A percentile compares a stretch with the other conserved stretches of the same genome.
These are phyloP conservation scores for Magallana ariakensis DNA, from an alignment of 1,140 invertebrate genomes.

Conservation along the genomic window DNA sequence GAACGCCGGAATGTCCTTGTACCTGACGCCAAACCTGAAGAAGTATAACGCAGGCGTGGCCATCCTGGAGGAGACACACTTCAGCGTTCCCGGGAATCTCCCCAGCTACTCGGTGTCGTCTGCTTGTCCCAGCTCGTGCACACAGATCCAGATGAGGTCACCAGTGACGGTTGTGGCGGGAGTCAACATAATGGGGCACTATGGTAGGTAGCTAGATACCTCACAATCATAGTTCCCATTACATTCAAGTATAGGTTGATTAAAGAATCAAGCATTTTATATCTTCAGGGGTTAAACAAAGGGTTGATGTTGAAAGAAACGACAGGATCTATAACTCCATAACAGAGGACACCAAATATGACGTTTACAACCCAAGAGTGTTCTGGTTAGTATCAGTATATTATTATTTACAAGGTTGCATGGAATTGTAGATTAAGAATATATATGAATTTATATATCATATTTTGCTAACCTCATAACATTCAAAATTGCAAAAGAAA, in stretches of 20 bases:
- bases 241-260: too few species aligned
- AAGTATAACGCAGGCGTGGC: constrained; percentile 44
- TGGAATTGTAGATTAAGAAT: too few species aligned
- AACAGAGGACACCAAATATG: constrained; percentile 47
- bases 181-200: constrained; percentile 46
- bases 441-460: too few species aligned
- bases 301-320: constrained; percentile 42
- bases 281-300: constrained; percentile 42
- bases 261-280: neutral
- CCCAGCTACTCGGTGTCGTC: constrained; percentile 39
- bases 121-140: constrained; percentile 47
- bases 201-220: constrained; percentile 21
- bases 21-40: constrained; percentile 39
- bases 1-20: constrained; percentile 46
- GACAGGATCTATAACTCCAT: constrained; percentile 26
- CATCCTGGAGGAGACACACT: constrained; percentile 46
- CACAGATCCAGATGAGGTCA: constrained; percentile 23
- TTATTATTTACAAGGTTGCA: too few species aligned
- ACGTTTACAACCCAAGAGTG: constrained; percentile 41
- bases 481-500: too few species aligned
- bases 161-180: constrained; percentile 44
- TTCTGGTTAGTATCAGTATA: constrained; percentile 36
- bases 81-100: constrained; percentile 29
- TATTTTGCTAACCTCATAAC: too few species aligned
- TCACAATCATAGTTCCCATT: too few species aligned